Conservation (phyloP, 2,113 vertebrate species). For the Pterocles orientalis region DNA sequence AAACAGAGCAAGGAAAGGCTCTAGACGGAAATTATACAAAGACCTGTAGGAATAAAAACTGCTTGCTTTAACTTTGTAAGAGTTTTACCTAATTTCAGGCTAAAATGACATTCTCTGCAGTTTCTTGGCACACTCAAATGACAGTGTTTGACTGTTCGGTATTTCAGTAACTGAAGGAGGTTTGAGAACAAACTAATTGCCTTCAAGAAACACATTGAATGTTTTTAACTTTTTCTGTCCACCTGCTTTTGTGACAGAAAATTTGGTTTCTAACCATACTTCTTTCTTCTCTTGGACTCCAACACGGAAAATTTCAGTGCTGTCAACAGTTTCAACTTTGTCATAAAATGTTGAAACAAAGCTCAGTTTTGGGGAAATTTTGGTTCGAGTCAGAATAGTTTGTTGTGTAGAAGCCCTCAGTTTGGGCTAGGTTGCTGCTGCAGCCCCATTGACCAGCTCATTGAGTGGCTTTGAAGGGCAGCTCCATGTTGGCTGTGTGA, state of each 20-base stretch:
- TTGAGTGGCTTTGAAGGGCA: background rate
- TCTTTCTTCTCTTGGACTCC: background rate
- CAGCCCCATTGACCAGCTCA: background rate
- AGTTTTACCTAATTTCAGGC: background rate
- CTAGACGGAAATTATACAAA: background rate
- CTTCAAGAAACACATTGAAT: background rate
- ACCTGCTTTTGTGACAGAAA: background rate
- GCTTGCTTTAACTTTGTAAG: background rate
- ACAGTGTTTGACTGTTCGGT: background rate
- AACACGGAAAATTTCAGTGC: background rate
- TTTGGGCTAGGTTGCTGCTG: background rate
- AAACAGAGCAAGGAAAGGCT: background rate
- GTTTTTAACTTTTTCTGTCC: background rate
- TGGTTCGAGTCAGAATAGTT: background rate
- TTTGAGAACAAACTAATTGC: background rate
- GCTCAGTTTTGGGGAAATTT: background rate
- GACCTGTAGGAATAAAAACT: background rate
- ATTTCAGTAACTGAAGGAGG: background rate
- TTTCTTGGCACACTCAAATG: background rate
- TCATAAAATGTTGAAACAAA: background rate
- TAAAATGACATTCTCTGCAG: background rate
- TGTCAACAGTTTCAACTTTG: background rate
- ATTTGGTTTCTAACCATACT: background rate
- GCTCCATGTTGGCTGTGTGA: rapidly evolving
- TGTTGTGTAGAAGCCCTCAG: background rate